Conservation (phyloP, 2,888 invertebrate species). For the Pammene aurita region DNA sequence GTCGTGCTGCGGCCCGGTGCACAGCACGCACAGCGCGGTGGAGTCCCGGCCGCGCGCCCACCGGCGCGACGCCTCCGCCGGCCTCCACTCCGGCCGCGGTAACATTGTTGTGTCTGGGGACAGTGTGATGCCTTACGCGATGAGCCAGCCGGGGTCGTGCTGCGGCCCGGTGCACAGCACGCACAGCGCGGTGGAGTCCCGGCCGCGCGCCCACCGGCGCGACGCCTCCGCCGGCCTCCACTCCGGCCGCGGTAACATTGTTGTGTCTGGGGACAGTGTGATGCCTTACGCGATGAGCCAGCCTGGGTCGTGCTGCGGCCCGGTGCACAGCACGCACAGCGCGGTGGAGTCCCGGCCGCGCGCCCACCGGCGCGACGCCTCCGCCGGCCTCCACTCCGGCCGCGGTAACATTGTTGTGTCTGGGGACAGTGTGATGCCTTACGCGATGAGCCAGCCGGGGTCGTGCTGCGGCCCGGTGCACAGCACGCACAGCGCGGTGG, state of each 20-base stretch:
- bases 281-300: background rate
- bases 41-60: background rate
- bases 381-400: no score
- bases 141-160: background rate
- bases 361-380: background rate
- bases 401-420: no score
- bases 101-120: no score
- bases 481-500: background rate
- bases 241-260: no score
- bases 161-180: conserved; percentile 13
- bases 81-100: no score
- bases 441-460: background rate
- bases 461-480: background rate
- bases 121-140: background rate
- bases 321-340: conserved; percentile 7
- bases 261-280: no score
- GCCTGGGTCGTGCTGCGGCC: background rate
- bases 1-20: background rate
- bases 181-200: background rate
- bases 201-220: background rate
- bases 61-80: background rate
- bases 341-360: background rate
- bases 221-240: background rate
- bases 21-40: background rate
- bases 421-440: no score